Base-by-base conservation (phyloP, 2,888 invertebrate genomes). In the Homarus gammarus region DNA sequence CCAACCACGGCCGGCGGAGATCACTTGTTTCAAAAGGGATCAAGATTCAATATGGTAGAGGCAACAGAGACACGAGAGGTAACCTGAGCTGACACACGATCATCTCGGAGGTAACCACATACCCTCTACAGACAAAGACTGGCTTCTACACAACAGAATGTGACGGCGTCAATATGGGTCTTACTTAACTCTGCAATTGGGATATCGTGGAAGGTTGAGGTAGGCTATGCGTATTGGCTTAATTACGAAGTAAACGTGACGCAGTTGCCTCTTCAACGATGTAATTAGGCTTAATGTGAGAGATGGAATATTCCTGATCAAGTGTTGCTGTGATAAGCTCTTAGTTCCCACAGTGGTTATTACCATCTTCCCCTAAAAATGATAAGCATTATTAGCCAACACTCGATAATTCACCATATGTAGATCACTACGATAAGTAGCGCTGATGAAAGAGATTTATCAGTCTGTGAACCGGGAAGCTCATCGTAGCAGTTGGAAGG, bases 21-120 rank as follows among this genome's bases (percentile, higher is more conserved):
- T 64, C 64, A 64, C 64, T 64, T 64, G 3, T 31, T 49, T 44
- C 10, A 40, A 75, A 6, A 73, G 6, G 73, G 73, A 73, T 73
- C 73, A 73, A 38, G 40, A 33, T 73, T 38, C 73, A 73, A 12
- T 15, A 73, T 73, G 75, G 75, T 44, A 49, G 75, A 10, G 75
- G 44, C 75, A 75, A 75, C 75, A 44, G 27, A 72, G 31, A 72
- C 27, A 72, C 72, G 31, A 33, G 33, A n/a, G 44, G 75, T 12
- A 44, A 75, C 27, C 44, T n/a, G 49, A 44, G 49, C 22, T 18
- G 49, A 75, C 75, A 75, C 27, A 27, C 44, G 49, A 75, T 44
- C 27, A 1, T 72, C 36, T 40, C 64, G n/a, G 64, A n/a, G 8
- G 64, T 22, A 64, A 64, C 64, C 64, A 27, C 3, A 64, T 27